Evolutionary conservation across 2,797 vertebrate genomes (phyloP), one percentile per base, ranked within the genome.

Genomic region (Lutjanus campechanus): DNA sequence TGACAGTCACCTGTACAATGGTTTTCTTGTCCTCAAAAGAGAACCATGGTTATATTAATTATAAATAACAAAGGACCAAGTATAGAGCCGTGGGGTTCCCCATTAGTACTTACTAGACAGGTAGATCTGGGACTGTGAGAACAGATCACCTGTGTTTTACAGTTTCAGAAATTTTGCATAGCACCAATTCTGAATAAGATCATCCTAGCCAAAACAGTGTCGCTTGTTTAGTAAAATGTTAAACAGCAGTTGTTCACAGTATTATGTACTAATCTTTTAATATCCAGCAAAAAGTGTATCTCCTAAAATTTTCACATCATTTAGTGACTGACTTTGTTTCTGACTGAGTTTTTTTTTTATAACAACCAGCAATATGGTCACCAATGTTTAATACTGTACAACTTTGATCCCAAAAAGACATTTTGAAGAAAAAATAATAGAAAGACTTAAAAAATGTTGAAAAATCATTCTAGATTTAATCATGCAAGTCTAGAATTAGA

Each of bases 61-160:
- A 7, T 17, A 64, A 74, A 65, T 17, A 9, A 59, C 46, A 61
- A 68, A 49, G 29, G 29, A 11, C 53, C 50, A 20, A 56, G 29
- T 2, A 43, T 17, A 49, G 56, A 62, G 12, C 64, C 50, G 9
- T 68, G 64, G 20, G 43, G 64, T 5, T 17, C 51, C 8, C 16
- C 29, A 0, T 10, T 1, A 10, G 15, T 40, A 36, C 16, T 17
- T 2, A 20, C 15, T 11, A 36, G 11, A 7, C 3, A 0, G 3
- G 7, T 6, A 22, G 20, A 61, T 68, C 8, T n/a, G 17, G 4
- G 41, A 13, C 16, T 8, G 29, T 12, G 5, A 50, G 4, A 20
- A 47, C 43, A 56, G 2, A 17, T 7, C 4, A 1, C 13, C 7
- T 11, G 11, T 51, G 13, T 63, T 29, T 3, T 17, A 40, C 8